Conservation (phyloP, 2,797 vertebrate genomes). For the Pteropus rufus region DNA sequence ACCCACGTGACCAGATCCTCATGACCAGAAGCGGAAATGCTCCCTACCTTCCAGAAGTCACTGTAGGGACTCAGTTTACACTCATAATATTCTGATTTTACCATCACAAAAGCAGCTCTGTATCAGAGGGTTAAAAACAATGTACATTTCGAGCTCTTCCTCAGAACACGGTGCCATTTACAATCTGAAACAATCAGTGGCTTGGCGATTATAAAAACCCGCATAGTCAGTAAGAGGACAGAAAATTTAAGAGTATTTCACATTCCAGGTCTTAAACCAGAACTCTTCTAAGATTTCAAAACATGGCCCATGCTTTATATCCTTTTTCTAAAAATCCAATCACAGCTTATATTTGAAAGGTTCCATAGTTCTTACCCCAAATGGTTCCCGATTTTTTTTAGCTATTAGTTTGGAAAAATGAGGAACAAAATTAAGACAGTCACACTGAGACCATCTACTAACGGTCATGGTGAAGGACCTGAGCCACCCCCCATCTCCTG, state of each 20-base stretch:
- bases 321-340: constrained; percentile 20
- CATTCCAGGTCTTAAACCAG: background rate
- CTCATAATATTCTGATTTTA: background rate
- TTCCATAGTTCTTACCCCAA: background rate
- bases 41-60: background rate
- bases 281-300: constrained; percentile 41
- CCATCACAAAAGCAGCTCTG: background rate
- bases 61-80: background rate
- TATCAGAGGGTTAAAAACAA: background rate
- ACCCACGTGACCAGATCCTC: background rate
- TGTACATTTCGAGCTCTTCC: background rate
- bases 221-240: background rate
- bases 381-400: constrained; percentile 21
- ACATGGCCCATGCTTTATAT: background rate
- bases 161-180: background rate
- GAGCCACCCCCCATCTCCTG: background rate
- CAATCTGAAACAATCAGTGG: constrained; percentile 2
- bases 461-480: background rate
- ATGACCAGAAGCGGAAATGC: background rate
- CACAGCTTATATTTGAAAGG: background rate
- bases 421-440: background rate
- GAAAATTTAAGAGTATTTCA: background rate
- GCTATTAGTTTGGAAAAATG: constrained; percentile 20
- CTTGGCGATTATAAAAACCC: background rate
- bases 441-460: background rate